Percentiles rank a stretch among this genome's conserved stretches.
Evolutionary conservation across 2,888 invertebrate species (phyloP).

Genomic region (Luffia ferchaultella): DNA sequence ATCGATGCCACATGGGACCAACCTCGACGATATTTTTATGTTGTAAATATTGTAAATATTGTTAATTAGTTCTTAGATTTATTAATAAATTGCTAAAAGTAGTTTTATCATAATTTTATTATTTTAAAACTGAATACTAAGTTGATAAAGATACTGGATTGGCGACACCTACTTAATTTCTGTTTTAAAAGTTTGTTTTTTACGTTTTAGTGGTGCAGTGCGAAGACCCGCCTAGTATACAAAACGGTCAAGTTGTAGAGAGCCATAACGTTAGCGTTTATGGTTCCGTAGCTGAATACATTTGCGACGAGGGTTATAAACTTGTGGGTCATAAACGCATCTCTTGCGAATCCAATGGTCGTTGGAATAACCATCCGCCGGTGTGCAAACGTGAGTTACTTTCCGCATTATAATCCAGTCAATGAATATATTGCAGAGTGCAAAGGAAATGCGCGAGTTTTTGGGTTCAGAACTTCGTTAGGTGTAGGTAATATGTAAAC

Average conservation of each 20-base stretch:
- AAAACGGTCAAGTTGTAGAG: slow-evolving; percentile 66
- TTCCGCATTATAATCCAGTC: neutral
- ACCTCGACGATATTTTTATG: too few relatives aligned
- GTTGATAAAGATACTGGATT: too few relatives aligned
- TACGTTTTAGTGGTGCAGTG: slow-evolving; percentile 74
- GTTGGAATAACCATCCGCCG: slow-evolving; percentile 81
- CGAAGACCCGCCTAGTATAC: slow-evolving; percentile 70
- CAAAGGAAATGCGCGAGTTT: too few relatives aligned
- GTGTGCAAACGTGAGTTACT: slow-evolving; percentile 72
- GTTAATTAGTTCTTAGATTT: too few relatives aligned
- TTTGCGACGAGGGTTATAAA: slow-evolving; percentile 74
- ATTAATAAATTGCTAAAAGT: too few relatives aligned
- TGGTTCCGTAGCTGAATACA: slow-evolving; percentile 79
- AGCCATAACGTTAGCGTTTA: slow-evolving; percentile 70
- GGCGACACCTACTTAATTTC: neutral
- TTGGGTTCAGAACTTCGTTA: too few relatives aligned
- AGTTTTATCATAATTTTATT: too few relatives aligned
- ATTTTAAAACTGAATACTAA: too few relatives aligned
- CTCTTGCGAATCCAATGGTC: slow-evolving; percentile 77
- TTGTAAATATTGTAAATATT: too few relatives aligned
- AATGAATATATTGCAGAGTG: neutral
- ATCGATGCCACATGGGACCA: too few relatives aligned
- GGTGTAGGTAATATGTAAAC: too few relatives aligned
- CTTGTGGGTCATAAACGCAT: slow-evolving; percentile 73
- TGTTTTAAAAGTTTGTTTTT: neutral